Evolutionary conservation across 2,888 invertebrate species (phyloP).

Genomic region (Hypena proboscidalis): DNA sequence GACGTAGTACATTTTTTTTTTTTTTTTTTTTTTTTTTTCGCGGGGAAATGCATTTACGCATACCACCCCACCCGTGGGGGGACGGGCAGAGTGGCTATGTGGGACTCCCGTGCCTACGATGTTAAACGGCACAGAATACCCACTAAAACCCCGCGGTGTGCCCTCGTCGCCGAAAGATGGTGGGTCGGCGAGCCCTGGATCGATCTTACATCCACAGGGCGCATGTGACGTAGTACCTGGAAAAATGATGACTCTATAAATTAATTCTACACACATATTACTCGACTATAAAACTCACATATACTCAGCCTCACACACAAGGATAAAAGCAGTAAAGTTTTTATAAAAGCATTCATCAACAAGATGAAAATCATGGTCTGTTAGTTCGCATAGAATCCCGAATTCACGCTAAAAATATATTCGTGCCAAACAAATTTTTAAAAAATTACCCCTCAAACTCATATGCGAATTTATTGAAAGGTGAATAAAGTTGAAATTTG

Average conservation of each 20-base stretch:
- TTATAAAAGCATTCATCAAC: conserved; percentile 53
- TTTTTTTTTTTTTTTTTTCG: too few relatives aligned
- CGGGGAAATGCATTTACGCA: too few relatives aligned
- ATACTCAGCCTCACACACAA: conserved; percentile 16
- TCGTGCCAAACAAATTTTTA: conserved; percentile 29
- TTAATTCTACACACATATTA: conserved; percentile 11
- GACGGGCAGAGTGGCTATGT: too few relatives aligned
- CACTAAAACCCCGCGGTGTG: too few relatives aligned
- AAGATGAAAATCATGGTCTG: conserved; percentile 56
- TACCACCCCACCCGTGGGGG: too few relatives aligned
- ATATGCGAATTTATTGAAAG: conserved; percentile 33
- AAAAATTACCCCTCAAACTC: conserved; percentile 30
- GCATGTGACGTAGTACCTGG: too few relatives aligned
- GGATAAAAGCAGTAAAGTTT: conserved; percentile 11
- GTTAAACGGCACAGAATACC: too few relatives aligned
- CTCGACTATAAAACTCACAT: conserved; percentile 23
- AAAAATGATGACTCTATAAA: conserved; percentile 17
- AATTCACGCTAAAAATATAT: conserved; percentile 46
- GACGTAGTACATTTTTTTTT: too few relatives aligned
- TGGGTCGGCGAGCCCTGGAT: too few relatives aligned
- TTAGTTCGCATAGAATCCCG: conserved; percentile 49
- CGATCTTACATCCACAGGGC: too few relatives aligned
- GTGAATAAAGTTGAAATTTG: conserved; percentile 42
- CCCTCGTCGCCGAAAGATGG: too few relatives aligned
- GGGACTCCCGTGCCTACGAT: too few relatives aligned